These are phyloP conservation scores for Pseudachorutes palmiensis DNA, from an alignment of 1,140 invertebrate genomes.

Conservation along the genomic window DNA sequence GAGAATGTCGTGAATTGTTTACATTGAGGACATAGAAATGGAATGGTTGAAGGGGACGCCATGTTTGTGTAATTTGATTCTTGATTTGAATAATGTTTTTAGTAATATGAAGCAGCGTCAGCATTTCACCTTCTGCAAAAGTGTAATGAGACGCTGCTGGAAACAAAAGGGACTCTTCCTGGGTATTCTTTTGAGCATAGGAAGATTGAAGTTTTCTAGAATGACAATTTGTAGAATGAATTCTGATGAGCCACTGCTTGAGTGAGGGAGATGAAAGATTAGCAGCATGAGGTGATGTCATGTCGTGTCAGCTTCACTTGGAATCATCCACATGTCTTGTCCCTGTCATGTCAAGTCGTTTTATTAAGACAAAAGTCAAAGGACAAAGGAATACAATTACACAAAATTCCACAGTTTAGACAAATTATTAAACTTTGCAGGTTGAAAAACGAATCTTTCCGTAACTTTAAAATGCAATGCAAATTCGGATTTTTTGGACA, in stretches of 20 bases:
- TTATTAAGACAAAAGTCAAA: not conserved
- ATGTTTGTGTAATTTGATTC: no score
- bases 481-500: not conserved
- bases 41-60: no score
- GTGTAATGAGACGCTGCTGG: no score
- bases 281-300: not conserved
- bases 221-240: not conserved
- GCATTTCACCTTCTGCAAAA: no score
- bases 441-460: not conserved
- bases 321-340: not conserved
- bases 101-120: no score
- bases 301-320: not conserved
- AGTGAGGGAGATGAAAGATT: not conserved
- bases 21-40: no score
- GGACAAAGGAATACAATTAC: not conserved
- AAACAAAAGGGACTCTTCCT: no score
- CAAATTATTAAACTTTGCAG: not conserved
- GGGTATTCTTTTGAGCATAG: not conserved
- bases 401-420: not conserved
- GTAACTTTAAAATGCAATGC: not conserved
- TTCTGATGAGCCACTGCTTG: not conserved
- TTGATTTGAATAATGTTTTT: no score
- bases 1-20: no score
- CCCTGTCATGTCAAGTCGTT: not conserved
- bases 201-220: not conserved